Conservation (phyloP, 2,797 vertebrate species). For the Eurystomus glaucurus region DNA sequence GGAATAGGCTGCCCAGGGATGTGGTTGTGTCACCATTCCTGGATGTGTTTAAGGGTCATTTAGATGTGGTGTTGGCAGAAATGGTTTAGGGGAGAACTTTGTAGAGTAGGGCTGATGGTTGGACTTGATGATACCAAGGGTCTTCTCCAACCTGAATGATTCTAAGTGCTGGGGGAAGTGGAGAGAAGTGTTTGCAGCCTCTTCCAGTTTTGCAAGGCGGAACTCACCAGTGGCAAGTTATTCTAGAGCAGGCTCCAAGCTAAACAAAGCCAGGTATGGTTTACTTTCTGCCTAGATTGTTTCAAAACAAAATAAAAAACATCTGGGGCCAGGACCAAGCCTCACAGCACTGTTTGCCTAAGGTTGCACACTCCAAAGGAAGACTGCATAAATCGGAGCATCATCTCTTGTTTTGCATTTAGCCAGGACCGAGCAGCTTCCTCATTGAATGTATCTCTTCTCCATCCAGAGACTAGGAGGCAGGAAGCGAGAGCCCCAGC, state of each 20-base stretch:
- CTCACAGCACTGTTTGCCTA: background rate
- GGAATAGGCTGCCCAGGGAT: no score
- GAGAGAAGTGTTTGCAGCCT: background rate
- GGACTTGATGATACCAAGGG: no score
- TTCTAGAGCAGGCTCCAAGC: slow-evolving; percentile 36
- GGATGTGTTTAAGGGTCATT: no score
- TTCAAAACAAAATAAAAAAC: background rate
- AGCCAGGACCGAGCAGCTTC: background rate
- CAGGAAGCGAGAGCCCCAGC: background rate
- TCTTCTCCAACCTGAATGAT: no score
- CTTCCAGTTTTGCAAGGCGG: background rate
- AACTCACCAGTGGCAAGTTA: slow-evolving; percentile 20
- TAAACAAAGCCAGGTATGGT: slow-evolving; percentile 15
- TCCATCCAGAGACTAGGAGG: background rate
- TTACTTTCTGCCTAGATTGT: slow-evolving; percentile 3
- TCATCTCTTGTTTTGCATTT: background rate
- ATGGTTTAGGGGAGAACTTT: no score
- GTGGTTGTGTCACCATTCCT: no score
- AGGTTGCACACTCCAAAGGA: background rate
- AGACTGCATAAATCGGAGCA: background rate
- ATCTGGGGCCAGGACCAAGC: background rate
- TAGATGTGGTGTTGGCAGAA: no score
- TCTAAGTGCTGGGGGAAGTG: background rate
- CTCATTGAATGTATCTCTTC: background rate
- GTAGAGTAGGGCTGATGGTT: no score